Percentiles rank a stretch among this genome's conserved stretches.
phyloP scores from a whole-genome alignment of 2,888 invertebrate genomes.

The Lycaena phlaeas region DNA sequence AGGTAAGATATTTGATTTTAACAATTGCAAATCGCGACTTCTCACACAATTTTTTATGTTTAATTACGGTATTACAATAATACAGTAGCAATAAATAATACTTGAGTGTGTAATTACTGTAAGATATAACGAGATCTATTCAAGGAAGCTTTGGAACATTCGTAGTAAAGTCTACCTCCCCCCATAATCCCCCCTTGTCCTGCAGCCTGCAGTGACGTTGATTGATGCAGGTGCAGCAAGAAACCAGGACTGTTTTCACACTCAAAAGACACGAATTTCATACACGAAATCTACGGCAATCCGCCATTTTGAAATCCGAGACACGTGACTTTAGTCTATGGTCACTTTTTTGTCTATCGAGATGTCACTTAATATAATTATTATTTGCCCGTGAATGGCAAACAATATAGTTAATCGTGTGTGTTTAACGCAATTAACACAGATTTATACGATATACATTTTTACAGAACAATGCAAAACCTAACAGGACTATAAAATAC shows the following conservation, averaged over 20 bases:
- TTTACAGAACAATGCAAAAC: no score
- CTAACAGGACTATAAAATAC: no score
- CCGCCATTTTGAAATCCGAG: no score
- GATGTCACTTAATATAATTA: no score
- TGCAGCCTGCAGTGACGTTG: slow-evolving; percentile 45
- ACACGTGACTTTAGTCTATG: no score
- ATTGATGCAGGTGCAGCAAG: slow-evolving; percentile 62
- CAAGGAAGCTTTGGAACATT: slow-evolving; percentile 19
- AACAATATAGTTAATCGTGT: no score
- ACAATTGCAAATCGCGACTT: not conserved
- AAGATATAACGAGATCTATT: slow-evolving; percentile 8
- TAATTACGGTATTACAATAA: not conserved
- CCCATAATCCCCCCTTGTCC: slow-evolving; percentile 30
- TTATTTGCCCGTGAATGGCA: no score
- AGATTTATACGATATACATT: no score
- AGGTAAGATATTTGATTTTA: not conserved
- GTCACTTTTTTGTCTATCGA: no score
- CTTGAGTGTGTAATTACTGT: not conserved
- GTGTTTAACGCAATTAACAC: no score
- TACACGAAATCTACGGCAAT: no score
- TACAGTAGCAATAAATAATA: slow-evolving; percentile 3
- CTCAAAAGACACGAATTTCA: slow-evolving; percentile 17
- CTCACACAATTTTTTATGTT: not conserved
- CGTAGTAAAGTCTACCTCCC: slow-evolving; percentile 28
- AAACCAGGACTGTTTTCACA: slow-evolving; percentile 34